Evolutionary conservation across 2,113 vertebrate genomes (phyloP), one percentile per base, ranked within the genome.

Genomic region (Paramormyrops kingsleyae): DNA sequence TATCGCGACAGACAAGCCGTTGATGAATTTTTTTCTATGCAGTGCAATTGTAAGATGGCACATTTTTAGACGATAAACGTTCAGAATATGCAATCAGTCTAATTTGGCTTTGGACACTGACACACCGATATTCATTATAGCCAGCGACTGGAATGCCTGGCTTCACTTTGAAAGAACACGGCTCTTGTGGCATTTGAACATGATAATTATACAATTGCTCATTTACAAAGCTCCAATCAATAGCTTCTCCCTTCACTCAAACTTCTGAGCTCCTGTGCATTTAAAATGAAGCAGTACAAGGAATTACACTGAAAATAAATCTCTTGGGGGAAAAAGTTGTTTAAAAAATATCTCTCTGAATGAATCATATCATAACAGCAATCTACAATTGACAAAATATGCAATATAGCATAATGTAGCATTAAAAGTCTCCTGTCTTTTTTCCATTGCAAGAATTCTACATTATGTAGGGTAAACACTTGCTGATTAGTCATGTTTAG

Each of bases 121-220:
- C 24, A 74, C 62, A n/a, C 15, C 21, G 24, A 12, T 88, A 88
- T 74, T 5, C 13, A 49, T 31, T 46, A 10, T 50, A 44, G 17
- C 62, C 49, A 47, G 44, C 0, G 91, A 93, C 93, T 94, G 92
- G 93, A 95, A 94, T 93, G 94, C 94, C 94, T 93, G 90, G 92
- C 92, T 90, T 94, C 93, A 92, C 91, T 92, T 92, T 93, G 92
- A 94, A 66, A 92, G 89, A 88, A 90, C 91, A 59, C 24, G 7
- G 86, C 91, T 91, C 92, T 91, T 91, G 91, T 91, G 94, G 94
- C 91, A 92, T 92, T 94, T 91, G 92, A 91, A 91, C 86, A 70
- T 84, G 94, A 94, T 94, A 94, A 95, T 95, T 91, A 94, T 91
- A 92, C 92, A 95, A 95, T 95, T 94, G 93, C 91, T 89, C 91